phyloP scores from a whole-genome alignment of 2,888 invertebrate species.

The Melinopterus prodromus region DNA sequence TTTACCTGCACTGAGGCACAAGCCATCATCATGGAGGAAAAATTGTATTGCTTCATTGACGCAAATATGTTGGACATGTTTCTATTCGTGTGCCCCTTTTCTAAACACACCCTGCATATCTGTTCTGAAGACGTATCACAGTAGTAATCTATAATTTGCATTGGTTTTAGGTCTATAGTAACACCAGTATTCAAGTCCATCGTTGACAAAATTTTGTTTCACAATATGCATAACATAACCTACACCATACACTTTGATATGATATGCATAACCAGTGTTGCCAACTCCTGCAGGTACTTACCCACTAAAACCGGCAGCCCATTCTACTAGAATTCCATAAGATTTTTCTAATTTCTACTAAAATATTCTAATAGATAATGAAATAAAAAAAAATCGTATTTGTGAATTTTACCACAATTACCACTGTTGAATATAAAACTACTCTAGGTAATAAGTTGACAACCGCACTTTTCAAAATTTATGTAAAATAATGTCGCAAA shows the following conservation, averaged over 20 bases:
- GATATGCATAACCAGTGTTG: not conserved
- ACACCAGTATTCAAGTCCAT: slow-evolving; percentile 34
- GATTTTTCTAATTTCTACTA: too few relatives aligned
- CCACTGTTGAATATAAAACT: too few relatives aligned
- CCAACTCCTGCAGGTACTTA: too few relatives aligned
- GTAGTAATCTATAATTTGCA: slow-evolving; percentile 45
- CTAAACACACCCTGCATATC: slow-evolving; percentile 50
- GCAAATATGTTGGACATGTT: slow-evolving; percentile 51
- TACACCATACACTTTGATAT: too few relatives aligned
- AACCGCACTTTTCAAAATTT: too few relatives aligned
- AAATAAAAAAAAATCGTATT: too few relatives aligned
- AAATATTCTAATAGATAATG: too few relatives aligned
- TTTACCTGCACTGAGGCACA: slow-evolving; percentile 51
- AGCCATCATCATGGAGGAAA: slow-evolving; percentile 51
- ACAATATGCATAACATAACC: not conserved
- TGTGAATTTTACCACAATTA: too few relatives aligned
- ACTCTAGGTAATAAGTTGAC: too few relatives aligned
- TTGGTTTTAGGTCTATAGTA: slow-evolving; percentile 40
- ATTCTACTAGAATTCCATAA: too few relatives aligned
- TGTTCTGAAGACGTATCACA: slow-evolving; percentile 47
- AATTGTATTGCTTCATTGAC: slow-evolving; percentile 42
- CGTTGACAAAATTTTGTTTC: slow-evolving; percentile 8
- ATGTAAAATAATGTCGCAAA: too few relatives aligned
- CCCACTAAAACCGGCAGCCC: too few relatives aligned
- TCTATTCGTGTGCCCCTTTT: slow-evolving; percentile 46